phyloP scores from a whole-genome alignment of 2,797 vertebrate species.

The Phalanger gymnotis region DNA sequence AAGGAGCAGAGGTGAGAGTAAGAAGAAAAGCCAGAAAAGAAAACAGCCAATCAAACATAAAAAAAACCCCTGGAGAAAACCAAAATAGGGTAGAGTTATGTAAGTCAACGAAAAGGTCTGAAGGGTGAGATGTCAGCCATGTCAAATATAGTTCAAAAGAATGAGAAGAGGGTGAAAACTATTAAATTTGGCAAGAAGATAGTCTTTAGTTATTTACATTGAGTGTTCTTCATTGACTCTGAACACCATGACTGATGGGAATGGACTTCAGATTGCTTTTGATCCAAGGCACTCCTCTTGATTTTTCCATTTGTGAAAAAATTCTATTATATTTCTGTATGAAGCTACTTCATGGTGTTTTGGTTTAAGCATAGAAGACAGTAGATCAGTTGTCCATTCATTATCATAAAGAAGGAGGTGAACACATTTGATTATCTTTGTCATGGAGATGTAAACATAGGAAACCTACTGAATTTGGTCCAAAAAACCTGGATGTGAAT shows the following conservation, averaged over 20 bases:
- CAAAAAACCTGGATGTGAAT: neutral
- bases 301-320: neutral
- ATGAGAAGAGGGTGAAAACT: neutral
- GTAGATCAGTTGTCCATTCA: neutral
- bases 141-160: neutral
- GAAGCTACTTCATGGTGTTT: neutral
- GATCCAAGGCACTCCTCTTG: neutral
- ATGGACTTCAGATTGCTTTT: neutral
- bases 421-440: neutral
- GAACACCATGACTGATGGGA: neutral
- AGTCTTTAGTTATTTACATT: neutral
- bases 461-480: neutral
- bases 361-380: neutral
- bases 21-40: neutral
- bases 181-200: neutral
- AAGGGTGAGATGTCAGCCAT: neutral
- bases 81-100: neutral
- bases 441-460: neutral
- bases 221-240: neutral
- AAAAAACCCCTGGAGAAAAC: neutral
- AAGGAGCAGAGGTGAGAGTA: too few relatives aligned
- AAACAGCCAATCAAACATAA: neutral
- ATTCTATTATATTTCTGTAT: neutral
- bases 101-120: neutral
- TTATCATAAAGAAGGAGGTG: neutral